These are phyloP conservation scores for Chouioia cunea DNA, from an alignment of 2,888 invertebrate genomes.

Conservation along the genomic window DNA sequence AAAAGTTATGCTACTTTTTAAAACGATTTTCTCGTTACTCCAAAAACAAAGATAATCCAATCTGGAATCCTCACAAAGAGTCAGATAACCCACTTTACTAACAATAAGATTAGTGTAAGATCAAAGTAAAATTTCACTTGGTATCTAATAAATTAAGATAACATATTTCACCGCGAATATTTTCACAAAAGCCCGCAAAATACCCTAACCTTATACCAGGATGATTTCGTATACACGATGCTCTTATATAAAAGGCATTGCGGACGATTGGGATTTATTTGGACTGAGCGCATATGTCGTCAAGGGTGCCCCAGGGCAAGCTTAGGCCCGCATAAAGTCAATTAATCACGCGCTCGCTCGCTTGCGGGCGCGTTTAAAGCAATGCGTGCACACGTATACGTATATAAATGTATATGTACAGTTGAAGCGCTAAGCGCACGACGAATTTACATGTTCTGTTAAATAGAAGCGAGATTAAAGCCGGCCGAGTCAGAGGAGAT, in stretches of 20 bases:
- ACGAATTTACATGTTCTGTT: constrained; percentile 31
- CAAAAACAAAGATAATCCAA: too few relatives aligned
- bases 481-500: neutral
- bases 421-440: too few relatives aligned
- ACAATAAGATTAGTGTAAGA: too few relatives aligned
- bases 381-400: neutral
- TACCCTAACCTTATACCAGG: neutral
- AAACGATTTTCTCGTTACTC: too few relatives aligned
- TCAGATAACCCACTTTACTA: too few relatives aligned
- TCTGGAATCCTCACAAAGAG: too few relatives aligned
- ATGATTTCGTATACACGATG: neutral
- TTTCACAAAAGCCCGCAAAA: constrained; percentile 29
- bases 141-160: too few relatives aligned
- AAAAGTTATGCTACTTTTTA: too few relatives aligned
- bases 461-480: constrained; percentile 42
- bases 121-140: too few relatives aligned
- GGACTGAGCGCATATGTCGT: constrained; percentile 20
- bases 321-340: constrained; percentile 49
- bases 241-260: neutral
- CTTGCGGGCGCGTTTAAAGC: constrained; percentile 12
- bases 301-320: neutral
- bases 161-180: too few relatives aligned
- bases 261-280: constrained; percentile 17
- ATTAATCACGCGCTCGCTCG: constrained; percentile 51
- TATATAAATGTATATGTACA: too few relatives aligned